Conservation (phyloP, 2,797 vertebrate genomes). For the Acanthiza pusilla region DNA sequence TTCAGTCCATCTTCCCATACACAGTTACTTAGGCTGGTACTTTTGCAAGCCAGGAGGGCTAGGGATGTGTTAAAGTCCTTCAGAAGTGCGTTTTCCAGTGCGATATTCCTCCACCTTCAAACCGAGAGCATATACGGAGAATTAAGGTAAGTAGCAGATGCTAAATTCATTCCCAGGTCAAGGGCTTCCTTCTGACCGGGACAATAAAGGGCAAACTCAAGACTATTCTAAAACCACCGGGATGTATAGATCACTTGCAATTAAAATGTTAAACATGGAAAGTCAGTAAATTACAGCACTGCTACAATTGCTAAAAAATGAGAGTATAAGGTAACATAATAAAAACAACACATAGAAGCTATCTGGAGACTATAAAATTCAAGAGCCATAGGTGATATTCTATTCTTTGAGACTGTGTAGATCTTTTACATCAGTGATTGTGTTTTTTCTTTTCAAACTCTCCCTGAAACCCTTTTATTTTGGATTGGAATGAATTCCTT, state of each 20-base stretch:
- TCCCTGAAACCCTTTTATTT: background rate
- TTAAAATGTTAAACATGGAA: background rate
- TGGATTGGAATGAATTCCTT: background rate
- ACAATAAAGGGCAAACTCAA: background rate
- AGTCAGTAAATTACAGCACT: background rate
- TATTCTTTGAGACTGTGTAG: conserved; percentile 1
- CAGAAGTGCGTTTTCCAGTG: background rate
- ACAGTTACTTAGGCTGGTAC: background rate
- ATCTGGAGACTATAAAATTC: background rate
- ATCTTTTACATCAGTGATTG: background rate
- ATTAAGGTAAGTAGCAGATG: background rate
- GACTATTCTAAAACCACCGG: background rate
- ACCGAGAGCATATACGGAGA: background rate
- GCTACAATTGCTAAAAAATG: background rate
- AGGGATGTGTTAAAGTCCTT: background rate
- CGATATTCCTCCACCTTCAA: background rate
- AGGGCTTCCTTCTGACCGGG: background rate
- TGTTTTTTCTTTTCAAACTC: background rate
- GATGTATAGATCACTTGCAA: background rate
- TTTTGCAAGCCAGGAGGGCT: background rate
- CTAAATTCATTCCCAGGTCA: background rate
- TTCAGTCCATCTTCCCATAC: background rate
- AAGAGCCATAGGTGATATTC: background rate
- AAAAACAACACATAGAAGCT: background rate
- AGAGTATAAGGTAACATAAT: background rate